Conservation (phyloP, 2,888 invertebrate species). For the Keiferia lycopersicella region DNA sequence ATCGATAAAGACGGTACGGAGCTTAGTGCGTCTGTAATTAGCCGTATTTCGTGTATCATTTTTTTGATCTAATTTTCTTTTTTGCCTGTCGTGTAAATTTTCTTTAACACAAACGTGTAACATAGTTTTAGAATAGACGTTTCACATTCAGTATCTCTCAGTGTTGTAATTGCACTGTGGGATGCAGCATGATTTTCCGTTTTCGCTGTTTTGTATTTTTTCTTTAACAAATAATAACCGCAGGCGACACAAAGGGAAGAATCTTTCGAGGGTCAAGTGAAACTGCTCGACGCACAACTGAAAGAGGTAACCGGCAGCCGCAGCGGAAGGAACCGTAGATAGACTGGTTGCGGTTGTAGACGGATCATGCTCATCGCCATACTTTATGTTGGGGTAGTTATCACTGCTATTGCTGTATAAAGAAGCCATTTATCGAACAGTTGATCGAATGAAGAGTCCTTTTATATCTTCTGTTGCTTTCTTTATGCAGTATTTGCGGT, state of each 20-base stretch:
- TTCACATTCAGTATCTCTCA: slow-evolving; percentile 47
- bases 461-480: slow-evolving; percentile 21
- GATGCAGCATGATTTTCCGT: slow-evolving; percentile 66
- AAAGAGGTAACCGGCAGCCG: slow-evolving; percentile 89
- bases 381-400: slow-evolving; percentile 46
- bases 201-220: slow-evolving; percentile 69
- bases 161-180: slow-evolving; percentile 47
- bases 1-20: slow-evolving; percentile 56
- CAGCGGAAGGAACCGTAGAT: slow-evolving; percentile 58
- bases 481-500: slow-evolving; percentile 36
- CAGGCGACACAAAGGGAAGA: slow-evolving; percentile 98
- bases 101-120: slow-evolving; percentile 47
- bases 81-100: slow-evolving; percentile 58
- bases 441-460: background rate
- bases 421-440: slow-evolving; percentile 21
- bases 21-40: slow-evolving; percentile 54
- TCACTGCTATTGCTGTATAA: slow-evolving; percentile 26
- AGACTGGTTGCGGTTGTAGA: slow-evolving; percentile 73
- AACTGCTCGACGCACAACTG: slow-evolving; percentile 92
- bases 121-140: slow-evolving; percentile 40
- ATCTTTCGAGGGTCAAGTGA: slow-evolving; percentile 94
- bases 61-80: slow-evolving; percentile 45
- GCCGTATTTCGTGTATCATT: slow-evolving; percentile 53
- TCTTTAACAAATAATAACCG: slow-evolving; percentile 75
- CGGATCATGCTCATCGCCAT: slow-evolving; percentile 68